Conservation (phyloP, 2,113 vertebrate species). For the Rhadina sibilatrix region DNA sequence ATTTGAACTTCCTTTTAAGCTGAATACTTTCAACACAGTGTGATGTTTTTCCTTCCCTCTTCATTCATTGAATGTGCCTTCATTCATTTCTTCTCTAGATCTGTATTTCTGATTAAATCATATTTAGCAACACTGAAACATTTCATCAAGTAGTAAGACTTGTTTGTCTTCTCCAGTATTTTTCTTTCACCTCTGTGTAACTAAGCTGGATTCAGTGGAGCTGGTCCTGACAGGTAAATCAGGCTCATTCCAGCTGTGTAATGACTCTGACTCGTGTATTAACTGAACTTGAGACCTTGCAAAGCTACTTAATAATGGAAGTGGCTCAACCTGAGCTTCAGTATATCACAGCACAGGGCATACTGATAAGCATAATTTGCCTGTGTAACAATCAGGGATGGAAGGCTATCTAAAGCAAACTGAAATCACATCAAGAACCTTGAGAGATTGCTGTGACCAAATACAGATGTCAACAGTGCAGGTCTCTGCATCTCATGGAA, state of each 20-base stretch:
- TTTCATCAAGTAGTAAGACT: background rate
- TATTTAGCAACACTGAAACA: background rate
- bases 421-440: background rate
- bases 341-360: background rate
- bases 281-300: background rate
- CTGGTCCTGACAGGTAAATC: slow-evolving; percentile 41
- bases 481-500: background rate
- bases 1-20: background rate
- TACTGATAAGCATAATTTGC: slow-evolving; percentile 21
- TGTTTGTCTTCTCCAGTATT: slow-evolving; percentile 4
- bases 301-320: slow-evolving; percentile 25
- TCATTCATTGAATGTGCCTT: background rate
- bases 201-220: background rate
- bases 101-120: background rate
- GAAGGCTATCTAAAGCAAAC: background rate
- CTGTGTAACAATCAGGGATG: background rate
- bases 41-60: background rate
- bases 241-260: background rate
- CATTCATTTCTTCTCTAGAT: background rate
- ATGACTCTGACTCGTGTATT: background rate
- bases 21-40: background rate
- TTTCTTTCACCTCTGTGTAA: background rate
- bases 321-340: background rate
- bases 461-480: background rate
- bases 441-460: background rate